A percentile compares a stretch with the other conserved stretches of the same genome.
Conservation (phyloP, 2,113 vertebrate genomes). For the Parus major region DNA sequence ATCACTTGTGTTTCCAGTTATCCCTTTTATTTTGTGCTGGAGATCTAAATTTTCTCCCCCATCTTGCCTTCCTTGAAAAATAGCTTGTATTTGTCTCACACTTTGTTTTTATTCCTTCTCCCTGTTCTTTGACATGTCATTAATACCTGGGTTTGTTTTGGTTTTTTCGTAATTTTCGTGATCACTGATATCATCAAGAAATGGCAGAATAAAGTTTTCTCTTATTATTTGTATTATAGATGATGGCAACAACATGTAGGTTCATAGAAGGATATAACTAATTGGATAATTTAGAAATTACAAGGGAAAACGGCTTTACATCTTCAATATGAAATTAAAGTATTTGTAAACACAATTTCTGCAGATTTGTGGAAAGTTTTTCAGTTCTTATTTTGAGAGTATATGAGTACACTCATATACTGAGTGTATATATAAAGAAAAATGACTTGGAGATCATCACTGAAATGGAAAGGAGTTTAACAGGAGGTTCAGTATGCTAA, state of each 20-base stretch:
- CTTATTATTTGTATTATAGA: not conserved
- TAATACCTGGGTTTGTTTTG: not conserved
- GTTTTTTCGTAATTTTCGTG: not conserved
- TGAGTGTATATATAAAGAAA: not conserved
- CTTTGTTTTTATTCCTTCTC: not conserved
- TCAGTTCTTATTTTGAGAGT: not conserved
- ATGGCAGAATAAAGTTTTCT: not conserved
- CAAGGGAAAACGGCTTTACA: not conserved
- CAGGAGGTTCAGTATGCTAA: not conserved
- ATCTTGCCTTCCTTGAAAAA: not conserved
- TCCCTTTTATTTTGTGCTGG: not conserved
- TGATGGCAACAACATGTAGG: not conserved
- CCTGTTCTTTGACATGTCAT: not conserved
- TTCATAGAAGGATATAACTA: not conserved
- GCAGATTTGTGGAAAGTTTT: not conserved
- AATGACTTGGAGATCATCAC: not conserved
- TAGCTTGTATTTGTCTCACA: not conserved
- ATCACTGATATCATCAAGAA: not conserved
- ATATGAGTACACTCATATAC: too few relatives aligned
- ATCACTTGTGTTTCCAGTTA: not conserved
- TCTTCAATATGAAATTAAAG: not conserved
- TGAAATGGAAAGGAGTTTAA: not conserved
- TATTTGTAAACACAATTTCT: not conserved
- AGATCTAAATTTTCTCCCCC: not conserved
- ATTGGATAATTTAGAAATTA: not conserved